A percentile compares a stretch with the other conserved stretches of the same genome.
phyloP scores from a whole-genome alignment of 1,140 invertebrate genomes.

The Neomicropteryx cornuta region DNA sequence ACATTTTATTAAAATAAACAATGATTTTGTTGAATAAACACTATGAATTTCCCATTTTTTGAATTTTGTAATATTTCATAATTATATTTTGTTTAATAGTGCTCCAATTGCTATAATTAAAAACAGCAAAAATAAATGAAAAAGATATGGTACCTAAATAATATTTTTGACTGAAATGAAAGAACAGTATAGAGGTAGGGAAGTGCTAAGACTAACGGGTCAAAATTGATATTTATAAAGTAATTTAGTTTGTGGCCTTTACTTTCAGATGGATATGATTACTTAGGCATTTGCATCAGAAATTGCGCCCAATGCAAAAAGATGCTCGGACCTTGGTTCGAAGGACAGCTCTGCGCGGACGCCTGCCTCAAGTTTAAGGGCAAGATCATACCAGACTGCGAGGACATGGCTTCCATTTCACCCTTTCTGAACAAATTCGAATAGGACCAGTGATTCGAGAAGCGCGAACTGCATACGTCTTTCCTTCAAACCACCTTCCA shows the following conservation, averaged over 20 bases:
- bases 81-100: too few species aligned
- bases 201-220: neutral
- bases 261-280: conserved; percentile 25
- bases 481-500: too few species aligned
- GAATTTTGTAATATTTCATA: too few species aligned
- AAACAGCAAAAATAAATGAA: neutral
- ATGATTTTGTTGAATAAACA: too few species aligned
- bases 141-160: neutral
- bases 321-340: conserved; percentile 75
- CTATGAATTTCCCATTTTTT: too few species aligned
- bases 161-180: neutral
- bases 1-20: too few species aligned
- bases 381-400: conserved; percentile 73
- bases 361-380: conserved; percentile 71
- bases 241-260: neutral
- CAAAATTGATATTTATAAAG: neutral
- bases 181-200: neutral
- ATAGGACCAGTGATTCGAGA: too few species aligned
- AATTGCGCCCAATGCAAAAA: conserved; percentile 83
- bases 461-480: too few species aligned
- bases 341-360: conserved; percentile 70
- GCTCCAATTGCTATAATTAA: too few species aligned
- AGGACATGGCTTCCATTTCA: conserved; percentile 67
- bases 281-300: conserved; percentile 57
- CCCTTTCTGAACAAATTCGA: conserved; percentile 66